phyloP scores from a whole-genome alignment of 2,888 invertebrate genomes.

The Nasonovia ribisnigri region DNA sequence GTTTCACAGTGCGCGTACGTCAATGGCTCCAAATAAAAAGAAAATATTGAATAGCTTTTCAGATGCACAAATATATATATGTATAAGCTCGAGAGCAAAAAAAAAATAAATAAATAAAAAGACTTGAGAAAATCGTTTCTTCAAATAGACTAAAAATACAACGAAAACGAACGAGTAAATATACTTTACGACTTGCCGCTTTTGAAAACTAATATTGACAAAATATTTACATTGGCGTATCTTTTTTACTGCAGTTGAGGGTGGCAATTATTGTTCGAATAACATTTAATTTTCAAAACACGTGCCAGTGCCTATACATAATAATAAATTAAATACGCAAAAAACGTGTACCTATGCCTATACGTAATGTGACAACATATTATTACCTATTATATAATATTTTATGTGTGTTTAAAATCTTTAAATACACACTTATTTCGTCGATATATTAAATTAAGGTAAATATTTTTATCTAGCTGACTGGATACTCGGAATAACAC shows the following conservation, averaged over 20 bases:
- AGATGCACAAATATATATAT: neutral
- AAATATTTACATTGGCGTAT: conserved; percentile 45
- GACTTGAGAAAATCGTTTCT: conserved; percentile 53
- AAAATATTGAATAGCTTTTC: conserved; percentile 55
- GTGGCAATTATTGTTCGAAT: conserved; percentile 52
- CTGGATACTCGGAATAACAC: neutral
- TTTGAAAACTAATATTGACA: conserved; percentile 54
- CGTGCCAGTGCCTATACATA: neutral
- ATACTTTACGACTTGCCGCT: conserved; percentile 48
- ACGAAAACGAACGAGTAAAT: conserved; percentile 52
- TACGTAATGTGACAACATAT: neutral
- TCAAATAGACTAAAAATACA: conserved; percentile 47
- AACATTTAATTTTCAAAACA: conserved; percentile 28
- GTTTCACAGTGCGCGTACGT: neutral
- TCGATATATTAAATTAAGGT: neutral
- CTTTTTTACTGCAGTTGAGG: neutral
- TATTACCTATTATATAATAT: neutral
- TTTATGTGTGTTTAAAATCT: neutral
- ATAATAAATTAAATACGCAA: neutral
- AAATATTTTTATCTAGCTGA: neutral
- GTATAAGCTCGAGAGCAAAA: neutral
- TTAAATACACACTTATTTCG: neutral
- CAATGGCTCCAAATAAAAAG: conserved; percentile 23
- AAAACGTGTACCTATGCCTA: neutral
- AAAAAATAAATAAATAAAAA: conserved; percentile 17